phyloP scores from a whole-genome alignment of 2,888 invertebrate genomes.

The Phyllotreta cruciferae region DNA sequence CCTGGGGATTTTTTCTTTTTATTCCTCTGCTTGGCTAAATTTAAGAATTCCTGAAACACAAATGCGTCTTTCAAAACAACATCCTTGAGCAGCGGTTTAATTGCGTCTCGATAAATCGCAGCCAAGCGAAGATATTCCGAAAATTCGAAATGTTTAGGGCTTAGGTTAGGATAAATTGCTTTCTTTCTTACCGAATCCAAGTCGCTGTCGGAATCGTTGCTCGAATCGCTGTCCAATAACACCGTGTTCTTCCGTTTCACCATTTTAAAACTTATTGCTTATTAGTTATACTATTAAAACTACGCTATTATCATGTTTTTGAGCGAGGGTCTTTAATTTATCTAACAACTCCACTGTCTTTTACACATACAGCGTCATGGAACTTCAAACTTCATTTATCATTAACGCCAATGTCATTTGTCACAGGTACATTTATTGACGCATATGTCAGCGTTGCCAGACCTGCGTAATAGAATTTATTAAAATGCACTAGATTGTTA shows the following conservation, averaged over 20 bases:
- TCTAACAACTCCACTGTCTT: too few species aligned
- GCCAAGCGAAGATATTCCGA: constrained; percentile 19
- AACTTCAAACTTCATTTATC: too few species aligned
- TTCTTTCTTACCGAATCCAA: constrained; percentile 77
- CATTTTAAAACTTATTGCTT: constrained; percentile 63
- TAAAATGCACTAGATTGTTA: too few species aligned
- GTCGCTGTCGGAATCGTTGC: constrained; percentile 81
- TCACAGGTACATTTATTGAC: too few species aligned
- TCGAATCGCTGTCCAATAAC: constrained; percentile 82
- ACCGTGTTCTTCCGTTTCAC: constrained; percentile 86
- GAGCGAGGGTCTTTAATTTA: too few species aligned
- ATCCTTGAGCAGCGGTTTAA: too few species aligned
- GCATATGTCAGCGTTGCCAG: too few species aligned
- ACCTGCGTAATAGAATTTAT: too few species aligned
- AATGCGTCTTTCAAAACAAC: constrained; percentile 12
- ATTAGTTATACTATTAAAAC: too few species aligned
- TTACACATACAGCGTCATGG: too few species aligned
- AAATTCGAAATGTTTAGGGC: constrained; percentile 19
- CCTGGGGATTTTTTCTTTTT: constrained; percentile 64
- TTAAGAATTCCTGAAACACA: constrained; percentile 74
- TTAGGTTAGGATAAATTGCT: constrained; percentile 29
- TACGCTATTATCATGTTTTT: too few species aligned
- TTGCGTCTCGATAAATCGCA: constrained; percentile 23
- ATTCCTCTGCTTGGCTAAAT: constrained; percentile 82
- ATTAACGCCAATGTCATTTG: too few species aligned